Evolutionary conservation across 2,888 invertebrate genomes (phyloP).

Genomic region (Cyaniris semiargus): DNA sequence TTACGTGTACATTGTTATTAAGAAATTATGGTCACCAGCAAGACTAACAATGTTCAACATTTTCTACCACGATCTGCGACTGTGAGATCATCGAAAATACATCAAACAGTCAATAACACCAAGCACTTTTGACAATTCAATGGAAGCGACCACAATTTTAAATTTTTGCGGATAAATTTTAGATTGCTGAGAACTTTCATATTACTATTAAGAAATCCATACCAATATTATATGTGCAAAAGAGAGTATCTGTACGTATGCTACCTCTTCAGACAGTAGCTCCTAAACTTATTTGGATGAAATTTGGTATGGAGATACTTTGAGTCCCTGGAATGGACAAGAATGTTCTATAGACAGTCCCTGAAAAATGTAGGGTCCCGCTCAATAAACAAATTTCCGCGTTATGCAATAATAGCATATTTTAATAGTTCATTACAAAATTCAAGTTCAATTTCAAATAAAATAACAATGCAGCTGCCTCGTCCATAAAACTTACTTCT

Average conservation of each 20-base stretch:
- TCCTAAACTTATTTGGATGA: too few species aligned
- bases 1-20: background rate
- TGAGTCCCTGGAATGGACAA: too few species aligned
- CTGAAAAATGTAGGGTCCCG: too few species aligned
- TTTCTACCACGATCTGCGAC: background rate
- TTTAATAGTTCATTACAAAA: too few species aligned
- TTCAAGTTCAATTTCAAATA: background rate
- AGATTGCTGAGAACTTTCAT: background rate
- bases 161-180: background rate
- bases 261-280: too few species aligned
- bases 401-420: too few species aligned
- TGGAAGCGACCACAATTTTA: background rate
- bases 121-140: background rate
- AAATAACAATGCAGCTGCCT: background rate
- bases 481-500: background rate
- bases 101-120: slow-evolving; percentile 3
- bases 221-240: too few species aligned
- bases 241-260: too few species aligned
- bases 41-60: background rate
- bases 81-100: background rate
- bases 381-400: too few species aligned
- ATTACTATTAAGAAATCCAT: background rate
- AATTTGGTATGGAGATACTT: too few species aligned
- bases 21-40: background rate
- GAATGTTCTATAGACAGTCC: too few species aligned